phyloP scores from a whole-genome alignment of 2,113 vertebrate species.

The Strix aluco region DNA sequence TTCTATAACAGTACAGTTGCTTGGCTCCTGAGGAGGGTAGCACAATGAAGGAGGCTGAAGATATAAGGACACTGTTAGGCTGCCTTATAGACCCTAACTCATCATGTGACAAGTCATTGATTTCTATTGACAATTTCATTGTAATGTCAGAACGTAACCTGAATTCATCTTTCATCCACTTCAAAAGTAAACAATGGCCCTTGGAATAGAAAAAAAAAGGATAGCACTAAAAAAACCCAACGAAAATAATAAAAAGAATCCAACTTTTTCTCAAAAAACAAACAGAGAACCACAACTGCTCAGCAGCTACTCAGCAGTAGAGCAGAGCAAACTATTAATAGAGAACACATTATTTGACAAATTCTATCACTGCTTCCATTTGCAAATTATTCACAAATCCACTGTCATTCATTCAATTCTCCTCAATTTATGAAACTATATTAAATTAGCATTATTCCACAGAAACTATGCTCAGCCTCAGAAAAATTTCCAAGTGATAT shows the following conservation, averaged over 20 bases:
- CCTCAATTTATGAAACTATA: conserved; percentile 1
- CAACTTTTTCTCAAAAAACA: conserved; percentile 49
- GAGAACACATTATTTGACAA: background rate
- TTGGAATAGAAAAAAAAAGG: background rate
- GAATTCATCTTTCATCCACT: conserved; percentile 67
- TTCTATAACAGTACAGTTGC: conserved; percentile 51
- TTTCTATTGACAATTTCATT: conserved; percentile 77
- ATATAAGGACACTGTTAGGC: conserved; percentile 44
- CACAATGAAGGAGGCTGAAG: conserved; percentile 51
- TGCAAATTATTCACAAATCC: conserved; percentile 42
- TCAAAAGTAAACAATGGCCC: conserved; percentile 70
- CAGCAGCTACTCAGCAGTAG: background rate
- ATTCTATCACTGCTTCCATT: conserved; percentile 29
- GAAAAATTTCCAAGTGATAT: background rate
- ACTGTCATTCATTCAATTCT: conserved; percentile 15
- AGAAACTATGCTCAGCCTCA: conserved; percentile 1
- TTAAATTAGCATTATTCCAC: conserved; percentile 12
- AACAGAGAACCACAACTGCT: background rate
- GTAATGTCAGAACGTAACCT: conserved; percentile 65
- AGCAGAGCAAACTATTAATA: conserved; percentile 34
- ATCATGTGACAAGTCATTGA: conserved; percentile 70
- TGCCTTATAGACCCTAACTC: conserved; percentile 65
- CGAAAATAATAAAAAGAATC: background rate
- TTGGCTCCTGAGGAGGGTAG: conserved; percentile 19
- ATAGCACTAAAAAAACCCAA: background rate